A percentile compares a stretch with the other conserved stretches of the same genome.
These are phyloP conservation scores for Pantherophis guttatus DNA, from an alignment of 2,113 vertebrate genomes.

Conservation along the genomic window DNA sequence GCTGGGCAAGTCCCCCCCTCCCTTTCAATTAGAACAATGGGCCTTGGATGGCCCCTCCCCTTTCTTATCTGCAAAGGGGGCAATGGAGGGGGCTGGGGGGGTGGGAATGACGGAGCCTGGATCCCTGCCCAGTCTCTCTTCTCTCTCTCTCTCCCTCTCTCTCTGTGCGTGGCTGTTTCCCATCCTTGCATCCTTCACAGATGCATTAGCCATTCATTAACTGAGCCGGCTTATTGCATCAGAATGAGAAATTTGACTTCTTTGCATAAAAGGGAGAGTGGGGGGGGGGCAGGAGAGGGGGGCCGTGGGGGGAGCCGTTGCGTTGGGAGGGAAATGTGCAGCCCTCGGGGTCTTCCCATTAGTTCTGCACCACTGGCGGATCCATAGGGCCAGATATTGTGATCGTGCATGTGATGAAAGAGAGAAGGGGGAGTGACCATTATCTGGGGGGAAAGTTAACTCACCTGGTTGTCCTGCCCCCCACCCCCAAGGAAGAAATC, in stretches of 20 bases:
- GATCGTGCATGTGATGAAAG: neutral
- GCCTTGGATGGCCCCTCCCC: slow-evolving; percentile 59
- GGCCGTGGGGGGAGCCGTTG: neutral
- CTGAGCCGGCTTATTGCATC: slow-evolving; percentile 43
- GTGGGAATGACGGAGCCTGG: slow-evolving; percentile 48
- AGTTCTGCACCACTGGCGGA: neutral
- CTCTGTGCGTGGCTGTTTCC: neutral
- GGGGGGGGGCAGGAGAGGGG: neutral
- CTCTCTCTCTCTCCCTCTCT: neutral
- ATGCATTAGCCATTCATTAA: slow-evolving; percentile 54
- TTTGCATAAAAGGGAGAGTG: slow-evolving; percentile 22
- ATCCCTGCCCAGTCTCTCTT: slow-evolving; percentile 34
- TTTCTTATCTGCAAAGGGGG: slow-evolving; percentile 19
- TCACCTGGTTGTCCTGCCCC: too few relatives aligned
- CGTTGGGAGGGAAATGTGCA: neutral
- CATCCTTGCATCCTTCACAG: slow-evolving; percentile 11
- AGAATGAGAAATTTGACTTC: slow-evolving; percentile 51
- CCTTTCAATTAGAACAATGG: slow-evolving; percentile 72
- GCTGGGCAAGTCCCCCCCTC: slow-evolving; percentile 71
- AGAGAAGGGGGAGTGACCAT: neutral
- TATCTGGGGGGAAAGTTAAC: too few relatives aligned
- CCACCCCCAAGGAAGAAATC: neutral
- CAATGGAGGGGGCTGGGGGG: neutral
- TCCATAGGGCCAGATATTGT: neutral
- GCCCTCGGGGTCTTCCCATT: neutral